Conservation (phyloP, 2,797 vertebrate genomes). For the Brachymystax lenok region DNA sequence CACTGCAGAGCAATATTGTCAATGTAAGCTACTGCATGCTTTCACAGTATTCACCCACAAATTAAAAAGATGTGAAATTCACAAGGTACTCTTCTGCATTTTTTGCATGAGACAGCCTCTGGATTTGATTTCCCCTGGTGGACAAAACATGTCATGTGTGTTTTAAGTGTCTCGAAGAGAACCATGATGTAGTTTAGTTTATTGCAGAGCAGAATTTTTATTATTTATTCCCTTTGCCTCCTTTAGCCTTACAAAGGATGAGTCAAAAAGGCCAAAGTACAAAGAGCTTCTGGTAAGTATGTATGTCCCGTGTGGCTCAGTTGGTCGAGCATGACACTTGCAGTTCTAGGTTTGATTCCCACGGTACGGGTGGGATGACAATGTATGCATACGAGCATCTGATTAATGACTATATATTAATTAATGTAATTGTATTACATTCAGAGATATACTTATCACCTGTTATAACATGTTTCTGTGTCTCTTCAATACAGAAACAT, state of each 20-base stretch:
- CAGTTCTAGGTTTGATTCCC: no score
- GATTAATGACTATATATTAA: not conserved
- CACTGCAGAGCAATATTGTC: no score
- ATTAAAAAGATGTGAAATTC: no score
- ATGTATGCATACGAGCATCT: not conserved
- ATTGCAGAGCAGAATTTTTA: not conserved
- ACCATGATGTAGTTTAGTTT: no score
- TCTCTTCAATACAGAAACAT: conserved; percentile 81
- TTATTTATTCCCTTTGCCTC: conserved; percentile 22
- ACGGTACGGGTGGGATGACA: no score
- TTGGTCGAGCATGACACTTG: no score
- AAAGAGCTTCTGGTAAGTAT: conserved; percentile 95
- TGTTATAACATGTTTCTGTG: not conserved
- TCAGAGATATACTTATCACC: not conserved
- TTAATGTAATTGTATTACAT: not conserved
- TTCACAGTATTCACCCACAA: not conserved
- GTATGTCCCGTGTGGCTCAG: not conserved
- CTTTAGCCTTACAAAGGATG: conserved; percentile 95
- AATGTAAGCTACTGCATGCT: not conserved
- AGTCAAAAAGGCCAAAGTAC: conserved; percentile 99
- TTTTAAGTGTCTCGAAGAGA: not conserved
- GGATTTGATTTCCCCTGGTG: conserved; percentile 26
- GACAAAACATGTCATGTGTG: not conserved
- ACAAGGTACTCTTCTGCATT: no score
- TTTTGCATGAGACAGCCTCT: no score